These are phyloP conservation scores for Pocillopora verrucosa DNA, from an alignment of 64 coral and sea anemone genomes.

Conservation along the genomic window DNA sequence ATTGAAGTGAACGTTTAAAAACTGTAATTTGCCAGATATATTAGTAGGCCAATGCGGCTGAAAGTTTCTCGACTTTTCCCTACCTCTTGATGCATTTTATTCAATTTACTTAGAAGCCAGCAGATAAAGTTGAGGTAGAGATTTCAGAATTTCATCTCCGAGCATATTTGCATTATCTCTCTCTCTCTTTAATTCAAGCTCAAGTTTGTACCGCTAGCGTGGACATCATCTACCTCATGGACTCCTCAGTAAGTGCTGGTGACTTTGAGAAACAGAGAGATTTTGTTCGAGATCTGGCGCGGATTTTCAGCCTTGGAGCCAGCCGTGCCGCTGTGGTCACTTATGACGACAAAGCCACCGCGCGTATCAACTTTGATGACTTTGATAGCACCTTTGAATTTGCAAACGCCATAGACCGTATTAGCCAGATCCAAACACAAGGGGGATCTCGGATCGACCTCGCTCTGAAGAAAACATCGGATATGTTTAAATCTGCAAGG, in stretches of 20 bases:
- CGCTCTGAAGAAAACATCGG: conserved; percentile 2
- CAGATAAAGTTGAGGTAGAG: too few relatives aligned
- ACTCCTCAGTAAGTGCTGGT: conserved; percentile 39
- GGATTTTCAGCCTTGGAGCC: conserved; percentile 24
- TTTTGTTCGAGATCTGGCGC: conserved; percentile 55
- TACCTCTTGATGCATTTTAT: too few relatives aligned
- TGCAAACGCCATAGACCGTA: conserved; percentile 28
- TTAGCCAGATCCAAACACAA: conserved; percentile 20
- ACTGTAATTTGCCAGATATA: too few relatives aligned
- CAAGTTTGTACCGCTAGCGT: conserved; percentile 6
- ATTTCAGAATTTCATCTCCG: too few relatives aligned
- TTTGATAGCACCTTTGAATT: conserved; percentile 24
- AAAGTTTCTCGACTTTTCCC: too few relatives aligned
- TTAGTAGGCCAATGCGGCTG: too few relatives aligned
- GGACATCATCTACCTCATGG: conserved; percentile 55
- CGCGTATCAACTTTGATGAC: conserved; percentile 26
- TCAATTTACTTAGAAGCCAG: too few relatives aligned
- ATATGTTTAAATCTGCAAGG: conserved; percentile 32
- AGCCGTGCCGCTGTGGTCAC: conserved; percentile 33
- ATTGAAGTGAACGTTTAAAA: too few relatives aligned
- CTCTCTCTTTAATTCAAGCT: background rate
- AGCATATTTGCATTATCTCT: too few relatives aligned
- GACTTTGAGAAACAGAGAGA: conserved; percentile 40
- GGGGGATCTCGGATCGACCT: conserved; percentile 46
- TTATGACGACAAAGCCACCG: conserved; percentile 31